Evolutionary conservation across 2,888 invertebrate species (phyloP), one percentile per base, ranked within the genome.

Genomic region (Dolomedes plantarius): DNA sequence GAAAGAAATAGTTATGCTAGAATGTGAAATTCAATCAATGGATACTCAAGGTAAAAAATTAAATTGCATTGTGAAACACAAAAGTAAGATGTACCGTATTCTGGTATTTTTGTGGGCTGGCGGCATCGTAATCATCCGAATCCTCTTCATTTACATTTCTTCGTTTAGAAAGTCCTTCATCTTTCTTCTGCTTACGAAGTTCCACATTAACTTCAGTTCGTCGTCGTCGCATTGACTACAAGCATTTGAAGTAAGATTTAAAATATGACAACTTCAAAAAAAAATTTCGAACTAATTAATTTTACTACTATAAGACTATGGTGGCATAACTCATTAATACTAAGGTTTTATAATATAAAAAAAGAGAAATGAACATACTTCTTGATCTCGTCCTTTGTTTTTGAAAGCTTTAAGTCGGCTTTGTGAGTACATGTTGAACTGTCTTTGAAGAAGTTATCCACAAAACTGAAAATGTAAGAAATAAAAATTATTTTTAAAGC

Each of bases 81-180:
- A n/a, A n/a, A n/a, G n/a, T 36, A 9, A 36, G 23, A 36, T 32
- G 29, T 62, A 90, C 90, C 89, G 90, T 90, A 76, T 90, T 91
- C 23, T 89, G 87, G 67, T 91, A 91, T 67, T 90, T 89, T 16
- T 91, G 88, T 13, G 91, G 91, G 88, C 91, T 91, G 11, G 90
- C 89, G 39, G 80, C 80, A 1, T 73, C 78, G 41, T 82, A 74
- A 16, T 16, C 46, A 41, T 71, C 71, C 19, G 93, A 74, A 92
- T 93, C 93, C 65, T 93, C 93, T 0, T 93, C 92, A 0, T 93
- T 93, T 89, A 98, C 93, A 89, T 98, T 98, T 79, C 98, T 93
- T 27, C 97, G 93, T 91, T 99, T 99, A 77, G 96, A 94, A 50
- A 99, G 92, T 91, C 98, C 97, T 89, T 98, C 98, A 91, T 98